These are phyloP conservation scores for Hypanus sabinus DNA, from an alignment of 2,113 vertebrate genomes.

Conservation along the genomic window DNA sequence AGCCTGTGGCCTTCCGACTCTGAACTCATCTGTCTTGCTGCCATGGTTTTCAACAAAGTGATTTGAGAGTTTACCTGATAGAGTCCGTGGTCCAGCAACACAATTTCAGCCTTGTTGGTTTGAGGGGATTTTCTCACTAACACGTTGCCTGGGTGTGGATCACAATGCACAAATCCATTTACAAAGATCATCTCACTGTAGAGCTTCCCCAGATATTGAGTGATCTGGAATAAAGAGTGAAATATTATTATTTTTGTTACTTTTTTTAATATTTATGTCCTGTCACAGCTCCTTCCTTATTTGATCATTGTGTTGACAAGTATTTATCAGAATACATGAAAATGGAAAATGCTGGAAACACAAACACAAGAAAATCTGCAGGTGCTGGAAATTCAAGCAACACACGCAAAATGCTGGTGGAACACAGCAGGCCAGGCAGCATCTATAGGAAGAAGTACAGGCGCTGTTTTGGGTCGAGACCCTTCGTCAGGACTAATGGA, in stretches of 20 bases:
- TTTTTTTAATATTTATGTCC: not conserved
- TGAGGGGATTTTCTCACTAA: conserved; percentile 70
- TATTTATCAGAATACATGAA: not conserved
- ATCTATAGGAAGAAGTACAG: too few relatives aligned
- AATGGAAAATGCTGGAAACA: too few relatives aligned
- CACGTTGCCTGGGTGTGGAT: conserved; percentile 90
- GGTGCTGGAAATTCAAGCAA: too few relatives aligned
- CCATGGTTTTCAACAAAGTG: not conserved
- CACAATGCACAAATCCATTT: conserved; percentile 92
- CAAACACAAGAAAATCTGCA: too few relatives aligned
- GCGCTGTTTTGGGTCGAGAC: too few relatives aligned
- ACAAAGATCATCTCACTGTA: conserved; percentile 98
- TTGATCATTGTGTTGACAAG: not conserved
- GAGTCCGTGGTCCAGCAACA: conserved; percentile 87
- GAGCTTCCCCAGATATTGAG: conserved; percentile 77
- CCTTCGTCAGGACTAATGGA: too few relatives aligned
- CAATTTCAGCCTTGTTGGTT: conserved; percentile 69
- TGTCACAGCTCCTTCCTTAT: not conserved
- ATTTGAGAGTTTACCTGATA: conserved; percentile 72
- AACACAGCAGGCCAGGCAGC: too few relatives aligned
- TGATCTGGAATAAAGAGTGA: conserved; percentile 62
- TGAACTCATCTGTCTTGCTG: too few relatives aligned
- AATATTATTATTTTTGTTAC: not conserved
- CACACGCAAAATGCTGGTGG: too few relatives aligned
- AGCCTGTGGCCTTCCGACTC: not conserved